phyloP scores from a whole-genome alignment of 2,797 vertebrate genomes.

The Sternarchorhynchus goeldii region DNA sequence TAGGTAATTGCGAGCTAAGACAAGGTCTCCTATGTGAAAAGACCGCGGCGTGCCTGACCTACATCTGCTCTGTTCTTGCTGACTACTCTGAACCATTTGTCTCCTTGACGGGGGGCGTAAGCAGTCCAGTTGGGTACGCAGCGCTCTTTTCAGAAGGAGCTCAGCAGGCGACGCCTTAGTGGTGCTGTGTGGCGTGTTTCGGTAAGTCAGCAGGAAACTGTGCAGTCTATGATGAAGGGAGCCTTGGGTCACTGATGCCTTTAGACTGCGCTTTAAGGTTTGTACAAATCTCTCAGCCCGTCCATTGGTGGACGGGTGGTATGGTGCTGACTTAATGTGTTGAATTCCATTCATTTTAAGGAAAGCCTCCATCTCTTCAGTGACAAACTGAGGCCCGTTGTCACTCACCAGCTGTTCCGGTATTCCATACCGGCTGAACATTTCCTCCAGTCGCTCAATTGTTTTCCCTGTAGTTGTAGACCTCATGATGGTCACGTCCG shows the following conservation, averaged over 20 bases:
- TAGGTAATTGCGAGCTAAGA: too few relatives aligned
- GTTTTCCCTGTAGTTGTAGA: slow-evolving; percentile 14
- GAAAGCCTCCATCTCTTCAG: slow-evolving; percentile 3
- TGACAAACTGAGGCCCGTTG: neutral
- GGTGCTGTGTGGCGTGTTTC: neutral
- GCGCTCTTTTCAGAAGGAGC: neutral
- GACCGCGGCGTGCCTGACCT: too few relatives aligned
- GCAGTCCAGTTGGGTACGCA: neutral
- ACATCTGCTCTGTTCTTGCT: too few relatives aligned
- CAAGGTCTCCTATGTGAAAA: too few relatives aligned
- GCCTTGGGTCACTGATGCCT: neutral
- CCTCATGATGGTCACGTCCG: slow-evolving; percentile 20
- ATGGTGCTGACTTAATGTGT: neutral
- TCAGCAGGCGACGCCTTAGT: neutral
- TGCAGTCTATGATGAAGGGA: slow-evolving; percentile 8
- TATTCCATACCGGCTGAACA: slow-evolving; percentile 8
- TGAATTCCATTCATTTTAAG: slow-evolving; percentile 3
- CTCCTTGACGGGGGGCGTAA: too few relatives aligned
- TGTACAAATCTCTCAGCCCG: neutral
- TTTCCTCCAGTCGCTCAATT: slow-evolving; percentile 7
- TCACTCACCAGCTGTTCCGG: slow-evolving; percentile 5
- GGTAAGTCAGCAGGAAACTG: slow-evolving; percentile 16
- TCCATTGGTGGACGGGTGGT: neutral
- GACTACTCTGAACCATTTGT: too few relatives aligned
- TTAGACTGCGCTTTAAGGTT: neutral